phyloP scores from a whole-genome alignment of 2,888 invertebrate genomes.

The Nemotelus pantherinus region DNA sequence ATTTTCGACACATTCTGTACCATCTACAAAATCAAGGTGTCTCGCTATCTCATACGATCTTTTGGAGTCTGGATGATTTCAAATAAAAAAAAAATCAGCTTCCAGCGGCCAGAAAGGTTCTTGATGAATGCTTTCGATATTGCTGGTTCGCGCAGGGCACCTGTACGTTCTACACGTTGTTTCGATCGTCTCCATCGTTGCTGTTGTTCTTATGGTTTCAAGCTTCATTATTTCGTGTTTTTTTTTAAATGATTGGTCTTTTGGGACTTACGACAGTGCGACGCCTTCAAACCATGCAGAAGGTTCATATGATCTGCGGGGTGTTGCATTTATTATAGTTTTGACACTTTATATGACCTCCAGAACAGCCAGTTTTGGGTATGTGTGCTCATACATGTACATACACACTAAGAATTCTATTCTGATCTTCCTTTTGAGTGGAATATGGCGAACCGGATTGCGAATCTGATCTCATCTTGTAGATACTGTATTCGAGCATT shows the following conservation, averaged over 20 bases:
- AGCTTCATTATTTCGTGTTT: neutral
- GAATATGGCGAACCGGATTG: neutral
- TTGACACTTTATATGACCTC: constrained; percentile 50
- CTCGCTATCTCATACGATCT: neutral
- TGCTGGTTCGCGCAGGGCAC: constrained; percentile 17
- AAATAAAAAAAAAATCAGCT: constrained; percentile 10
- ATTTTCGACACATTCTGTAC: neutral
- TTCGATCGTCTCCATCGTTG: neutral
- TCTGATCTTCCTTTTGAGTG: neutral
- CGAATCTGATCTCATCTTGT: constrained; percentile 2
- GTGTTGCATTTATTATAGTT: constrained; percentile 53
- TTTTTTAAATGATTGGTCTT: neutral
- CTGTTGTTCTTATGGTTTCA: constrained; percentile 6
- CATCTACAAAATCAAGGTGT: neutral
- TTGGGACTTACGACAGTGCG: constrained; percentile 29
- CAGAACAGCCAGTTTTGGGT: constrained; percentile 24
- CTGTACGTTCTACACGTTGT: constrained; percentile 12
- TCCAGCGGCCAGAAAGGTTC: constrained; percentile 16
- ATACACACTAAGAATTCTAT: neutral
- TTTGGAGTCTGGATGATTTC: constrained; percentile 7
- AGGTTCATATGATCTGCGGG: constrained; percentile 48
- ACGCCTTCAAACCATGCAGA: constrained; percentile 46
- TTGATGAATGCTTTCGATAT: constrained; percentile 38
- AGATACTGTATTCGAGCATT: constrained; percentile 7
- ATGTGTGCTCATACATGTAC: neutral